Base-by-base conservation (phyloP, 2,888 invertebrate genomes). In the Mesoligia furuncula region DNA sequence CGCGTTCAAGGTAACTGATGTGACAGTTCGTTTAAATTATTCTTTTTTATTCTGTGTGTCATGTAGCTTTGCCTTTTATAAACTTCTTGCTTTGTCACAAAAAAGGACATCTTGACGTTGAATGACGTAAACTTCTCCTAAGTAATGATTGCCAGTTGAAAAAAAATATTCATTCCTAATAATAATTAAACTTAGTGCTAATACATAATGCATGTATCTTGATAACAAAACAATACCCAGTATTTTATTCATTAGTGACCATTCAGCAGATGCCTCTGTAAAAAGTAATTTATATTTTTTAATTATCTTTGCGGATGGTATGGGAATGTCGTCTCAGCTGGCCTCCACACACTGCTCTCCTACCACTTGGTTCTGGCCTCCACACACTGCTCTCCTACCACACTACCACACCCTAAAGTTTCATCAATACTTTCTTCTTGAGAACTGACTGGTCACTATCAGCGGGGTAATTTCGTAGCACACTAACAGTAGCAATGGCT, bases 1-100 rank as follows among this genome's bases (percentile, higher is more conserved):
- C 89, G 81, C 90, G 87, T 86, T 84, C 84, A 83, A 80, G 79
- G 80, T 87, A 87, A 82, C 82, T 84, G 85, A 84, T 89, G 88
- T 88, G 86, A 84, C 85, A 83, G 84, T 80, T 82, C 79, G 75
- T 84, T 85, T 86, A 85, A 85, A 87, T 88, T 81, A 80, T 80
- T 78, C 59, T 80, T 75, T 84, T 80, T 75, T 73, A 61, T 77
- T 75, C 59, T 67, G 51, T 83, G 72, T 69, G 73, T 54, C 75
- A 74, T 73, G 75, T 61, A 64, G 73, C 42, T 57, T 65, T 71
- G 61, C 72, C 66, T 73, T 84, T 86, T 81, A 70, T 36, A 65
- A 74, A 75, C 51, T 85, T 65, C 70, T 73, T 82, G 48, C 73
- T 83, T 78, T 85, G 79, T 57, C 31, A 76, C 74, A 86, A 78